phyloP scores from a whole-genome alignment of 2,888 invertebrate genomes.

The Caenorhabditis afra region DNA sequence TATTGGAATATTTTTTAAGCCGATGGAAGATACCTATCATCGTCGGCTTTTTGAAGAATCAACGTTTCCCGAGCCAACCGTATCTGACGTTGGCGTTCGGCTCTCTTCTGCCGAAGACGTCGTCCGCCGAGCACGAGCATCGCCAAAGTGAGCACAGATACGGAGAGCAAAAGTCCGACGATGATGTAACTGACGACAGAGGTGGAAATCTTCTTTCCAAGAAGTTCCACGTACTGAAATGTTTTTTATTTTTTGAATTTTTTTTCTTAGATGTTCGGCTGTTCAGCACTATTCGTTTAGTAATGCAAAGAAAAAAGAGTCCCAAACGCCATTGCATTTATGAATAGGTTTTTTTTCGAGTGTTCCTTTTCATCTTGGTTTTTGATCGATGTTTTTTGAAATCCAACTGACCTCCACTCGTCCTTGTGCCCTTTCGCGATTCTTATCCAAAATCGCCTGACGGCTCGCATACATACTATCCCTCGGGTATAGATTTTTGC shows the following conservation, averaged over 20 bases:
- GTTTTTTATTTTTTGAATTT: no score
- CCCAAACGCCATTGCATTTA: no score
- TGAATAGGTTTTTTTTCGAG: no score
- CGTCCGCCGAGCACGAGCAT: constrained; percentile 62
- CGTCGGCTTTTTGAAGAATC: constrained; percentile 65
- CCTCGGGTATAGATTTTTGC: constrained; percentile 54
- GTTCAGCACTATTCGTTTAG: neutral
- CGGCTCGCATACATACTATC: constrained; percentile 48
- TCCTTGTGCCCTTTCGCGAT: constrained; percentile 16
- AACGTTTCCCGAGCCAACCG: constrained; percentile 62
- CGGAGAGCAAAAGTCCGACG: constrained; percentile 49
- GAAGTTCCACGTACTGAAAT: constrained; percentile 57
- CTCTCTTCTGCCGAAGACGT: constrained; percentile 49
- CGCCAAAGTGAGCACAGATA: constrained; percentile 55
- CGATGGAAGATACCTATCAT: constrained; percentile 67
- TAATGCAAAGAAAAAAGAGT: no score
- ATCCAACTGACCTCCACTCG: constrained; percentile 29
- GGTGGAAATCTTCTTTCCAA: constrained; percentile 54
- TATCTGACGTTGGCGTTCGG: constrained; percentile 55
- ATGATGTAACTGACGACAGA: constrained; percentile 60
- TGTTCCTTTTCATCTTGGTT: neutral
- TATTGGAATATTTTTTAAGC: constrained; percentile 31
- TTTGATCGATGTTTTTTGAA: neutral
- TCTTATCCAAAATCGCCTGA: constrained; percentile 35
- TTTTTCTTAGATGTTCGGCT: no score